Conservation (phyloP, 2,888 invertebrate species). For the Pyrrhosoma nymphula region DNA sequence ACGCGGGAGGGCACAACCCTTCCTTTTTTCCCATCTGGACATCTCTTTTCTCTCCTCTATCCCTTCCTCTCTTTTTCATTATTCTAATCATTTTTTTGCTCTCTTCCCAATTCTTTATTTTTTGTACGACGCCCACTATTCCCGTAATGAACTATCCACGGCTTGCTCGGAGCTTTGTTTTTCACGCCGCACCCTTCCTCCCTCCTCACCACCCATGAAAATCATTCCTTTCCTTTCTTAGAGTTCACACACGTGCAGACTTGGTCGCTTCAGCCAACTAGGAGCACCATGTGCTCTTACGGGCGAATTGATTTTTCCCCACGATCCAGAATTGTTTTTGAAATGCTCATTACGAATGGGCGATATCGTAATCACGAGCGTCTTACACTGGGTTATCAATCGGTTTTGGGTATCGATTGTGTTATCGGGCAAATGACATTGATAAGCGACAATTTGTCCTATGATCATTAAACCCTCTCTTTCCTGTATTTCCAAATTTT, state of each 20-base stretch:
- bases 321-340: too few relatives aligned
- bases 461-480: too few relatives aligned
- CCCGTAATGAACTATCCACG: slow-evolving; percentile 13
- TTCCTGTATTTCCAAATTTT: too few relatives aligned
- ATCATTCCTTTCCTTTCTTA: slow-evolving; percentile 1
- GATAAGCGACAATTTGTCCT: too few relatives aligned
- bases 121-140: neutral
- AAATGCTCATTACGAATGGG: too few relatives aligned
- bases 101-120: neutral
- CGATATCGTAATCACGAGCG: too few relatives aligned
- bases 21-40: slow-evolving; percentile 18
- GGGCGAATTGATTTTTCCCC: too few relatives aligned
- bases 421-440: too few relatives aligned
- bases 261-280: too few relatives aligned
- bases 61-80: slow-evolving; percentile 16
- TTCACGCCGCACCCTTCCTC: neutral
- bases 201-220: neutral
- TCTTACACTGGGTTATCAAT: too few relatives aligned
- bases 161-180: slow-evolving; percentile 3
- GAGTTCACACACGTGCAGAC: neutral
- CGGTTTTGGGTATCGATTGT: too few relatives aligned
- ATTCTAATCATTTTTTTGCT: slow-evolving; percentile 44
- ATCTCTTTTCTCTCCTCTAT: slow-evolving; percentile 27
- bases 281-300: too few relatives aligned
- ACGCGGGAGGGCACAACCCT: neutral